A percentile compares a stretch with the other conserved stretches of the same genome.
These are phyloP conservation scores for Dendrocopos noguchii DNA, from an alignment of 2,113 vertebrate species.

Conservation along the genomic window DNA sequence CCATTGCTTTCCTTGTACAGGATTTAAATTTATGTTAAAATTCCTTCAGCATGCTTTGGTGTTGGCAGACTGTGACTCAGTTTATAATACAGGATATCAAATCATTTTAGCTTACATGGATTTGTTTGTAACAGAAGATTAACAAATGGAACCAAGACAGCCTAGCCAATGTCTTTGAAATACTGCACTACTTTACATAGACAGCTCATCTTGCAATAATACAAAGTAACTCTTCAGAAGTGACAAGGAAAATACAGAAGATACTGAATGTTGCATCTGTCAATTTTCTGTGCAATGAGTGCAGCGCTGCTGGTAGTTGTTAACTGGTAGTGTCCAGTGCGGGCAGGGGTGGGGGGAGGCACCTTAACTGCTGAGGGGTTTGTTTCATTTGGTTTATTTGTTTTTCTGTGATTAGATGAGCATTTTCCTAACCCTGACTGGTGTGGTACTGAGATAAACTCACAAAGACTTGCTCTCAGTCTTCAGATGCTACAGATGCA, in stretches of 20 bases:
- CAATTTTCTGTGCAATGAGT: neutral
- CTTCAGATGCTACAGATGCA: neutral
- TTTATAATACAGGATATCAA: conserved; percentile 1
- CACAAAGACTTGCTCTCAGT: neutral
- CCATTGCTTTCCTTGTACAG: neutral
- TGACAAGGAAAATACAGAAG: neutral
- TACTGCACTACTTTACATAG: neutral
- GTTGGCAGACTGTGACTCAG: neutral
- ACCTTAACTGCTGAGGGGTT: neutral
- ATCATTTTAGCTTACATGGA: neutral
- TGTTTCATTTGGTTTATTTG: neutral
- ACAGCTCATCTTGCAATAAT: neutral
- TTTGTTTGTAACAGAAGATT: neutral
- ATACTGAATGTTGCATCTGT: neutral
- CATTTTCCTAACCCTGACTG: neutral
- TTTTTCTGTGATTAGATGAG: neutral
- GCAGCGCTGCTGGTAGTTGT: neutral
- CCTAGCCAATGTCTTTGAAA: neutral
- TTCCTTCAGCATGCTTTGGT: neutral
- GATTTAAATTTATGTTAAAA: neutral
- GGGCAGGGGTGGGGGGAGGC: too few species aligned
- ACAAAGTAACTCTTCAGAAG: neutral
- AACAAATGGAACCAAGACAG: neutral
- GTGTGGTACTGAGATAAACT: neutral
- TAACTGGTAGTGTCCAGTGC: neutral